A percentile compares a stretch with the other conserved stretches of the same genome.
phyloP scores from a whole-genome alignment of 2,888 invertebrate species.

The Pyrgus malvae region DNA sequence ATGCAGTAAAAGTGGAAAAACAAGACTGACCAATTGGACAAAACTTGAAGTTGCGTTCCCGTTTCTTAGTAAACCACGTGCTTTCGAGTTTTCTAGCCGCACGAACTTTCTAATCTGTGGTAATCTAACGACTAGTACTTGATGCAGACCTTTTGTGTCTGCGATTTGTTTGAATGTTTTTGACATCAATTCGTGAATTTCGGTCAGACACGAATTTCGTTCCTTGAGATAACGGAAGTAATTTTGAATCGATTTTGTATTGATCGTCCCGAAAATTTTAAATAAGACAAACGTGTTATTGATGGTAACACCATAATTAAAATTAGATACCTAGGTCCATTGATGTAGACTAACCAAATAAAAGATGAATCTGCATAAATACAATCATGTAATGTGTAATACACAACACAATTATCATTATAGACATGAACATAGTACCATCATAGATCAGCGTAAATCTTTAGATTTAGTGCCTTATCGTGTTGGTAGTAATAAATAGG shows the following conservation, averaged over 20 bases:
- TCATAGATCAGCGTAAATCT: background rate
- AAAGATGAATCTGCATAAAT: no score
- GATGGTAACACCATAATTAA: no score
- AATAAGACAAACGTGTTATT: no score
- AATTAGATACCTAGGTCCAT: no score
- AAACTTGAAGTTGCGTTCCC: slow-evolving; percentile 40
- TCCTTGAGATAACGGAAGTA: background rate
- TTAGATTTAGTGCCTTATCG: background rate
- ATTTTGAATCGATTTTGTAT: no score
- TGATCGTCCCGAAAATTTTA: no score
- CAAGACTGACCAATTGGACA: slow-evolving; percentile 36
- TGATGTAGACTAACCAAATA: no score
- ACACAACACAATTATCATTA: background rate
- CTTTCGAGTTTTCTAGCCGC: slow-evolving; percentile 43
- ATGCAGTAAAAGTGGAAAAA: slow-evolving; percentile 24
- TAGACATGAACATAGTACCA: background rate
- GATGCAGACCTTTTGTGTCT: slow-evolving; percentile 19
- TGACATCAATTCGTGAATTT: slow-evolving; percentile 13
- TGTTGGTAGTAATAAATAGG: slow-evolving; percentile 9
- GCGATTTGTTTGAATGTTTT: slow-evolving; percentile 1
- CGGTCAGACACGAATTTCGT: background rate
- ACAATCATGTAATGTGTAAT: no score
- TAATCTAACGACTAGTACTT: slow-evolving; percentile 24
- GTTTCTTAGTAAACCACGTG: slow-evolving; percentile 39
- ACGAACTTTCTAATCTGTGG: slow-evolving; percentile 46